Evolutionary conservation across 2,113 vertebrate species (phyloP).

Genomic region (Anarhynchus alexandrinus): DNA sequence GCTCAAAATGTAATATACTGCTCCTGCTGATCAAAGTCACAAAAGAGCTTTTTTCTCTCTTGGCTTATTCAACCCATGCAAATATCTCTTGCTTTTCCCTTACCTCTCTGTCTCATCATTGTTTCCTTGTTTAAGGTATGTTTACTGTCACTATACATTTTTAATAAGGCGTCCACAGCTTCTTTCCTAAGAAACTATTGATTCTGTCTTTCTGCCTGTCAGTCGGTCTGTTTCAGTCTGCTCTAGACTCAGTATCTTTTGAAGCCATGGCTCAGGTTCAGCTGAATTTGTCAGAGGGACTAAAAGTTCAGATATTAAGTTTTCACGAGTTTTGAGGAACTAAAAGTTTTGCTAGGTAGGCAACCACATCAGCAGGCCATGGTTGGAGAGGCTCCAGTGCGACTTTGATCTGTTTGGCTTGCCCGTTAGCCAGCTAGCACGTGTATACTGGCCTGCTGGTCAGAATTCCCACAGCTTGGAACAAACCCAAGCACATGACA

Average conservation of each 20-base stretch:
- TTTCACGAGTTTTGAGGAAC: neutral
- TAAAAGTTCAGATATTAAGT: neutral
- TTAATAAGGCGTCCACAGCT: neutral
- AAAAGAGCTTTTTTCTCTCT: neutral
- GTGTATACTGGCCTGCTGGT: neutral
- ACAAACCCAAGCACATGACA: neutral
- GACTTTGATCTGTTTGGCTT: neutral
- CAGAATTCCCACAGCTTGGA: slow-evolving; percentile 3
- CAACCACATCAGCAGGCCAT: neutral
- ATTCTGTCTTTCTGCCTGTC: neutral
- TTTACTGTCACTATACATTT: neutral
- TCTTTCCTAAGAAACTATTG: neutral
- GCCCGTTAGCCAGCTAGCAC: neutral
- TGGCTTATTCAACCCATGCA: neutral
- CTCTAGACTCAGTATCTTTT: neutral
- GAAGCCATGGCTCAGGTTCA: neutral
- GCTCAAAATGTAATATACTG: neutral
- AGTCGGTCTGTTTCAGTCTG: neutral
- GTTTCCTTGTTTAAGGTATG: neutral
- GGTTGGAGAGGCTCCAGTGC: neutral
- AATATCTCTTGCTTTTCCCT: neutral
- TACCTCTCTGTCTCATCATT: neutral
- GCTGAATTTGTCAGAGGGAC: neutral
- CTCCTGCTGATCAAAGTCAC: neutral
- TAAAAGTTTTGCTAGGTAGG: neutral